Percentiles rank a stretch among this genome's conserved stretches.
Evolutionary conservation across 2,797 vertebrate genomes (phyloP).

Genomic region (Pseudotriccus pelzelni): DNA sequence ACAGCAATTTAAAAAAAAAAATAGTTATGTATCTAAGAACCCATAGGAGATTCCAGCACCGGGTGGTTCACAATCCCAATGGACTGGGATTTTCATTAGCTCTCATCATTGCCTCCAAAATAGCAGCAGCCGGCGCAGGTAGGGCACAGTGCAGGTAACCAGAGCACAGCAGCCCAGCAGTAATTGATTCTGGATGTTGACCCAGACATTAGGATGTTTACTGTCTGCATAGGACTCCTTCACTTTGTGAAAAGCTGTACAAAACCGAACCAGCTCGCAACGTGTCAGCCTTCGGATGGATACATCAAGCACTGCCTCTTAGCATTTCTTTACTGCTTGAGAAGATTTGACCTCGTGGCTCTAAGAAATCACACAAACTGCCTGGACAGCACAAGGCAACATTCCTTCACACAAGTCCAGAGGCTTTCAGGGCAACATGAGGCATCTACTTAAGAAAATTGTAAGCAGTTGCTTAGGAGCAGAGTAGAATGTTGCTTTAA

Average conservation of each 20-base stretch:
- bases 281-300: background rate
- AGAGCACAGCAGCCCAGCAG: background rate
- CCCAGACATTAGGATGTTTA: conserved; percentile 19
- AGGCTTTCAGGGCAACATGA: background rate
- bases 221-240: background rate
- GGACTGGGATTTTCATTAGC: background rate
- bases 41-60: background rate
- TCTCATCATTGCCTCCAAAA: background rate
- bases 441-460: background rate
- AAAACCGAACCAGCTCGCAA: background rate
- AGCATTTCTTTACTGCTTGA: background rate
- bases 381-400: background rate
- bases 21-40: background rate
- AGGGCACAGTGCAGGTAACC: background rate
- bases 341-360: background rate
- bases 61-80: background rate
- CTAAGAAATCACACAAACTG: background rate
- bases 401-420: background rate
- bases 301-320: background rate
- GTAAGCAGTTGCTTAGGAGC: background rate
- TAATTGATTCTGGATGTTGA: background rate
- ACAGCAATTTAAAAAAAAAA: background rate
- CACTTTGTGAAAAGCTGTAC: background rate
- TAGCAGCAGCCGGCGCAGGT: background rate
- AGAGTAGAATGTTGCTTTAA: background rate